Percentiles rank a stretch among this genome's conserved stretches.
These are phyloP conservation scores for Cephalopholis sonnerati DNA, from an alignment of 2,113 vertebrate genomes.

Conservation along the genomic window DNA sequence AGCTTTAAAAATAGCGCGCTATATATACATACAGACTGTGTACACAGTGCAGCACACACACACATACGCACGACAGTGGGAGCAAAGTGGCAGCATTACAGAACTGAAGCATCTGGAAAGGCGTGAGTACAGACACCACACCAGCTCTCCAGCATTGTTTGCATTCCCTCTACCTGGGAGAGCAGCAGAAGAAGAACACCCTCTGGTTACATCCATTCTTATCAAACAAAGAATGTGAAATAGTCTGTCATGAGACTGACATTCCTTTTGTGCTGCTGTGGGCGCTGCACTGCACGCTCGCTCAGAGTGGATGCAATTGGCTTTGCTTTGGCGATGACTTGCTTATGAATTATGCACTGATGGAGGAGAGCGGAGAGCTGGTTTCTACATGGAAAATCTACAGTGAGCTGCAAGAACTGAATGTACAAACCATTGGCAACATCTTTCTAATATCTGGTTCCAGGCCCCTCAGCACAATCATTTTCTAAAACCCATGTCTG, in stretches of 20 bases:
- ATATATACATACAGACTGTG: slow-evolving; percentile 76
- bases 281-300: slow-evolving; percentile 39
- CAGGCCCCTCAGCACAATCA: slow-evolving; percentile 3
- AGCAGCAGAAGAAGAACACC: slow-evolving; percentile 52
- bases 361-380: slow-evolving; percentile 33
- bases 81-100: slow-evolving; percentile 63
- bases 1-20: slow-evolving; percentile 83
- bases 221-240: slow-evolving; percentile 61
- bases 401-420: slow-evolving; percentile 31
- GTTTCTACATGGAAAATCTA: slow-evolving; percentile 27
- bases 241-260: slow-evolving; percentile 67
- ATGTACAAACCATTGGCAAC: slow-evolving; percentile 35
- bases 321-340: slow-evolving; percentile 61
- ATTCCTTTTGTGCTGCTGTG: slow-evolving; percentile 63
- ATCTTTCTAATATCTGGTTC: slow-evolving; percentile 10
- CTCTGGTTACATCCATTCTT: slow-evolving; percentile 68
- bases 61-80: slow-evolving; percentile 49
- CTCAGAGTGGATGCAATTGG: slow-evolving; percentile 63
- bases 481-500: slow-evolving; percentile 16
- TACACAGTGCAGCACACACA: slow-evolving; percentile 35
- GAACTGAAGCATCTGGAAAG: slow-evolving; percentile 58
- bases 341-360: slow-evolving; percentile 75
- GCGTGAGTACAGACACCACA: slow-evolving; percentile 48
- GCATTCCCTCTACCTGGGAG: slow-evolving; percentile 73
- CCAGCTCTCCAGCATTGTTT: slow-evolving; percentile 64